phyloP scores from a whole-genome alignment of 2,797 vertebrate species.

The Sorex maritimensis region DNA sequence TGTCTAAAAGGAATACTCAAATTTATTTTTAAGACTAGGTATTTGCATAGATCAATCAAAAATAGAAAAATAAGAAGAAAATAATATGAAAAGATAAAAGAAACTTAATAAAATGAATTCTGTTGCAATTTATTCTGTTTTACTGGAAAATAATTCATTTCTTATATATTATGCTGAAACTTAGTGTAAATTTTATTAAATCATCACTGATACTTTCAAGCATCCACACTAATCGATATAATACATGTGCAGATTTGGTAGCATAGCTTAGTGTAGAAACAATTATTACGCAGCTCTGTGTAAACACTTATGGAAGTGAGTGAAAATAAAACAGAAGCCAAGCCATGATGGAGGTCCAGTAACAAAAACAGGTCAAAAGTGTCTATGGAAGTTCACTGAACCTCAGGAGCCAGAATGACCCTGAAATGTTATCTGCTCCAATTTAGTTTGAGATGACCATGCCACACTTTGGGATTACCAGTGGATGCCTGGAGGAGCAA shows the following conservation, averaged over 20 bases:
- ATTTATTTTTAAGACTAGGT: background rate
- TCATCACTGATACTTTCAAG: background rate
- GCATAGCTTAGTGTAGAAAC: background rate
- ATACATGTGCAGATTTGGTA: background rate
- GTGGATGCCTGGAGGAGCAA: background rate
- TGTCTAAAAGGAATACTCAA: background rate
- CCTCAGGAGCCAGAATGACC: background rate
- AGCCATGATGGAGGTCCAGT: background rate
- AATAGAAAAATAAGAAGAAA: slow-evolving; percentile 11
- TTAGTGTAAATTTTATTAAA: background rate
- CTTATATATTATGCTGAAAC: background rate
- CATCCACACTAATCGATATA: background rate
- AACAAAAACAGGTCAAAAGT: background rate
- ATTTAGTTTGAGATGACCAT: background rate
- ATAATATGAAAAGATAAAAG: background rate
- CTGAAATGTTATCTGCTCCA: background rate
- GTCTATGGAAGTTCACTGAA: too few relatives aligned
- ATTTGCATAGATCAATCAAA: background rate
- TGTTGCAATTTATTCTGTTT: background rate
- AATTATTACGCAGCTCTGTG: background rate
- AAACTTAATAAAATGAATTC: slow-evolving; percentile 30
- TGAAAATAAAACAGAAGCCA: background rate
- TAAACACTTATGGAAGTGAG: background rate
- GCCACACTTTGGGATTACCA: background rate
- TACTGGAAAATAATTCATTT: slow-evolving; percentile 17